Evolutionary conservation across 2,888 invertebrate genomes (phyloP).

Genomic region (Dolichomitus sp.): DNA sequence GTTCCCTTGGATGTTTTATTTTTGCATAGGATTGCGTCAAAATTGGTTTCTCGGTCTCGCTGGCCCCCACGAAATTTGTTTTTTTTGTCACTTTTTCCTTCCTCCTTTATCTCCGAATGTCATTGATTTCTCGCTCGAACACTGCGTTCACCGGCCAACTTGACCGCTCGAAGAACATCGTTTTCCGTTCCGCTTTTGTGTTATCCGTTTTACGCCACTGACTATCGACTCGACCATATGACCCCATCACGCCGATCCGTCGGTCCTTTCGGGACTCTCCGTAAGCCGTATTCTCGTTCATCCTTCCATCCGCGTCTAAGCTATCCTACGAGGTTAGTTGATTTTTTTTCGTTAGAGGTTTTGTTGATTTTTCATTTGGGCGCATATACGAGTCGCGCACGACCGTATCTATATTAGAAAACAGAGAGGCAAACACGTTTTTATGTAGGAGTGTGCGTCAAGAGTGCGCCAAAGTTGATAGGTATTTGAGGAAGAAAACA

Average conservation of each 20-base stretch:
- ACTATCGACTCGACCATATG: constrained; percentile 6
- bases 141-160: neutral
- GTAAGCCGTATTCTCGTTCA: constrained; percentile 66
- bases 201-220: constrained; percentile 12
- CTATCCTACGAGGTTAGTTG: constrained; percentile 83
- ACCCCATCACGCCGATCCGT: constrained; percentile 47
- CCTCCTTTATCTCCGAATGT: constrained; percentile 37
- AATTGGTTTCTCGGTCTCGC: constrained; percentile 32
- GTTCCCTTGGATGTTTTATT: constrained; percentile 18
- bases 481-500: constrained; percentile 43
- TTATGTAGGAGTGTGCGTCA: constrained; percentile 55
- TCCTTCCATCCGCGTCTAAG: constrained; percentile 81
- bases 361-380: constrained; percentile 57
- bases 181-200: constrained; percentile 32
- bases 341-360: constrained; percentile 76
- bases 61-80: constrained; percentile 33
- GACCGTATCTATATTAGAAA: constrained; percentile 66
- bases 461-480: constrained; percentile 16
- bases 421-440: constrained; percentile 66
- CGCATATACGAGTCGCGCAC: constrained; percentile 66
- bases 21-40: constrained; percentile 16
- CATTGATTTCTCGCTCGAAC: constrained; percentile 20
- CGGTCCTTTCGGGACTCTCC: constrained; percentile 68
- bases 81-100: constrained; percentile 36
- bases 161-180: constrained; percentile 18